These are phyloP conservation scores for Apocheima hispidaria DNA, from an alignment of 2,888 invertebrate genomes.

Conservation along the genomic window DNA sequence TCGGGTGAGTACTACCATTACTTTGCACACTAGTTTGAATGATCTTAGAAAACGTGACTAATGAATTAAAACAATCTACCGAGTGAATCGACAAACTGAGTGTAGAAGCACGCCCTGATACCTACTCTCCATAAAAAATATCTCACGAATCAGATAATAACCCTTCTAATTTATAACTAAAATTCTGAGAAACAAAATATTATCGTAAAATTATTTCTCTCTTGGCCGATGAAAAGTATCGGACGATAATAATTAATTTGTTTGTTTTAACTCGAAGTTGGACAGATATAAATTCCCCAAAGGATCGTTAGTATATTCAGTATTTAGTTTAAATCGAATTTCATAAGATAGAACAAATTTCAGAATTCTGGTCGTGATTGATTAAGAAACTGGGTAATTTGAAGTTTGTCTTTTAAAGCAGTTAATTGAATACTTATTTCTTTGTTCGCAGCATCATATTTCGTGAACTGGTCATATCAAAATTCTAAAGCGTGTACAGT, in stretches of 20 bases:
- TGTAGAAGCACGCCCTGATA: not conserved
- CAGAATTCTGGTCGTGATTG: conserved; percentile 29
- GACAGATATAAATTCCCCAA: conserved; percentile 41
- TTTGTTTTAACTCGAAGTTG: conserved; percentile 38
- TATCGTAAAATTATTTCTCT: conserved; percentile 36
- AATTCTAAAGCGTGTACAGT: conserved; percentile 94
- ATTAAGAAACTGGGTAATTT: conserved; percentile 8
- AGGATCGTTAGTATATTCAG: conserved; percentile 37
- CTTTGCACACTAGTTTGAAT: not conserved
- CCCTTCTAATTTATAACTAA: no score
- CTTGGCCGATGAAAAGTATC: conserved; percentile 31
- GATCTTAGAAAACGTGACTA: no score
- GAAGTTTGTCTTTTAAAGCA: not conserved
- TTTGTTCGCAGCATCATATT: conserved; percentile 89
- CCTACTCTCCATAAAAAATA: conserved; percentile 3
- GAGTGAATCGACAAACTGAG: no score
- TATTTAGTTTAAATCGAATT: conserved; percentile 23
- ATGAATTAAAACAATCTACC: no score
- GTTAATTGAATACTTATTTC: conserved; percentile 5
- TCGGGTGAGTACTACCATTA: conserved; percentile 87
- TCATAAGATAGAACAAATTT: conserved; percentile 30
- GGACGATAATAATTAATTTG: conserved; percentile 42
- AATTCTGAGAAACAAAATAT: no score
- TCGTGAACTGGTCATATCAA: conserved; percentile 94
- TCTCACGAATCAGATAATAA: conserved; percentile 12